Percentiles rank a stretch among this genome's conserved stretches.
Conservation (phyloP, 1,140 invertebrate genomes). For the Zaprionus gabonicus region DNA sequence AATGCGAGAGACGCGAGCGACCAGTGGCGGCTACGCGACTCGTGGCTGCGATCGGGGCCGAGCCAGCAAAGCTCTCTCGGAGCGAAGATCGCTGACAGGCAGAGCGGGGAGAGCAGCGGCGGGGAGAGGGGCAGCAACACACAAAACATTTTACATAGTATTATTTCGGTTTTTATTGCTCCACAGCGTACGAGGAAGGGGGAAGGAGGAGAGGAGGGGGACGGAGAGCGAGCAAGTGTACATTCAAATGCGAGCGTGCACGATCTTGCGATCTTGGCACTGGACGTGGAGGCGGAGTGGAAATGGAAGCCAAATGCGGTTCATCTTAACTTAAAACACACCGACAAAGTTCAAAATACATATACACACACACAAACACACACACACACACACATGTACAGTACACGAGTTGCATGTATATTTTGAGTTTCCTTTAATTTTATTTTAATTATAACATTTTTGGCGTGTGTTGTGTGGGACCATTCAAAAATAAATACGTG, state of each 20-base stretch:
- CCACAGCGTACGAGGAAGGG: slow-evolving; percentile 8
- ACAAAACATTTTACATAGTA: slow-evolving; percentile 81
- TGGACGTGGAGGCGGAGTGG: slow-evolving; percentile 4
- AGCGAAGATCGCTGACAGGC: slow-evolving; percentile 23
- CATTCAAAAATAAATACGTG: slow-evolving; percentile 49
- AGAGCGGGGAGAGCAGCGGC: not conserved
- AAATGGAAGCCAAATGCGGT: slow-evolving; percentile 26
- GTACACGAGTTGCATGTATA: not conserved
- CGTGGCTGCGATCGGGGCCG: slow-evolving; percentile 7
- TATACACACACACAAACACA: not conserved
- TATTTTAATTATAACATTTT: slow-evolving; percentile 70
- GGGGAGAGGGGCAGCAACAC: slow-evolving; percentile 48
- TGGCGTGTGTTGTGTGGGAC: slow-evolving; percentile 10
- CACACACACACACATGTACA: not conserved
- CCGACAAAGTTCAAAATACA: slow-evolving; percentile 71
- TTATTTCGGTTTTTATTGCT: slow-evolving; percentile 80
- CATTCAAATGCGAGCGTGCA: slow-evolving; percentile 59
- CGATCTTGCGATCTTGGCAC: slow-evolving; percentile 54
- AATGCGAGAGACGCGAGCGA: slow-evolving; percentile 41
- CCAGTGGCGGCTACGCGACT: slow-evolving; percentile 38
- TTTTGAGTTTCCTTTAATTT: slow-evolving; percentile 47
- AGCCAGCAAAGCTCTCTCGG: slow-evolving; percentile 31
- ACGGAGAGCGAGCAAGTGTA: slow-evolving; percentile 60
- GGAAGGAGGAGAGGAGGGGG: not conserved
- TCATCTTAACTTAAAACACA: slow-evolving; percentile 59